A percentile compares a stretch with the other conserved stretches of the same genome.
phyloP scores from a whole-genome alignment of 92 coral and sea anemone species.

The Palythoa caribaeorum region DNA sequence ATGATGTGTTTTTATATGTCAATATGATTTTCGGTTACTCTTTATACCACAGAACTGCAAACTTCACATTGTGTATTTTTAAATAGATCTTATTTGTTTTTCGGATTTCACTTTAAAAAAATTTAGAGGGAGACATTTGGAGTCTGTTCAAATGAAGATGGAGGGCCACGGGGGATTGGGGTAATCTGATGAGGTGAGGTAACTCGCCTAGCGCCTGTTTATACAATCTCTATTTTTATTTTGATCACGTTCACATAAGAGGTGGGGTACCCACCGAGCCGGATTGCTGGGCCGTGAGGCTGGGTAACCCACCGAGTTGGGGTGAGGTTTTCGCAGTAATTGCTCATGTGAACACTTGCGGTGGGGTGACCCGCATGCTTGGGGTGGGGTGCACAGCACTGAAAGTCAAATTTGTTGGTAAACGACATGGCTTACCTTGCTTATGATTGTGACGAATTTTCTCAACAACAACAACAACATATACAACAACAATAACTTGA shows the following conservation, averaged over 20 bases:
- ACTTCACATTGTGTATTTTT: too few relatives aligned
- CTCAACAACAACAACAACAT: too few relatives aligned
- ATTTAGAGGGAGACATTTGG: too few relatives aligned
- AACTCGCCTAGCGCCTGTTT: not conserved
- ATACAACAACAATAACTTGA: too few relatives aligned
- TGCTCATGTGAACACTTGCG: not conserved
- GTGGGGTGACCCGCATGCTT: conserved; percentile 18
- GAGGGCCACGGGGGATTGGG: not conserved
- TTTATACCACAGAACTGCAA: too few relatives aligned
- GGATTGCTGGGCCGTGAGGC: not conserved
- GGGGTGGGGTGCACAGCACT: conserved; percentile 9
- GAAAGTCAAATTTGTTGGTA: conserved; percentile 10
- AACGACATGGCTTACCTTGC: not conserved
- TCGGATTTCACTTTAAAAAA: too few relatives aligned
- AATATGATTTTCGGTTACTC: too few relatives aligned
- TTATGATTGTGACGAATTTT: too few relatives aligned
- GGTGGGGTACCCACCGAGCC: not conserved
- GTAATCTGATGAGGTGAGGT: not conserved
- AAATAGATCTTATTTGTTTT: too few relatives aligned
- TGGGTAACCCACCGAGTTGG: not conserved
- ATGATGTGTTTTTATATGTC: too few relatives aligned
- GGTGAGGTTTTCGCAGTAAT: not conserved
- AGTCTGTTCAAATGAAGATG: not conserved
- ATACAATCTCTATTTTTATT: not conserved
- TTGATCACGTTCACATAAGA: not conserved